phyloP scores from a whole-genome alignment of 1,140 invertebrate species.

The Scaptomyza graminum region DNA sequence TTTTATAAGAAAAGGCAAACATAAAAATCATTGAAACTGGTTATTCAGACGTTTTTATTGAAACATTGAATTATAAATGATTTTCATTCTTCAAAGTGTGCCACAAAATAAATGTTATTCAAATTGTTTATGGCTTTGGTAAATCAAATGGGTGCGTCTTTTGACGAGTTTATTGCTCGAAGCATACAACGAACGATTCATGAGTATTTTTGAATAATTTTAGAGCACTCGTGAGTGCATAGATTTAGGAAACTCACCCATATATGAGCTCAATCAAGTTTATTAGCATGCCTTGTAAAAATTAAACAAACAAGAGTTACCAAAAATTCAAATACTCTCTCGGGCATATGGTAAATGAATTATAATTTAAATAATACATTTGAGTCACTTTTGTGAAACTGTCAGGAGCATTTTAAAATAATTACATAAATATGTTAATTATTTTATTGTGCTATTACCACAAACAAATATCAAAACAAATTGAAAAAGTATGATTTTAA shows the following conservation, averaged over 20 bases:
- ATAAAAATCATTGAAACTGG: constrained; percentile 1
- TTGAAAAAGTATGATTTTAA: too few species aligned
- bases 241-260: constrained; percentile 29
- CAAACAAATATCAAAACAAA: too few species aligned
- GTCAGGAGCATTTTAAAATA: too few species aligned
- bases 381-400: too few species aligned
- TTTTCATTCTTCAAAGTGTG: constrained; percentile 13
- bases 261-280: constrained; percentile 12
- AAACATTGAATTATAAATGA: constrained; percentile 14
- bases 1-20: too few species aligned
- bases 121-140: constrained; percentile 22
- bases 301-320: not conserved
- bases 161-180: constrained; percentile 1
- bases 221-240: constrained; percentile 22
- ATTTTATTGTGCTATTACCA: too few species aligned
- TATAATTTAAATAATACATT: too few species aligned
- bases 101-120: constrained; percentile 16
- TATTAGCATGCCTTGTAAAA: constrained; percentile 18
- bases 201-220: constrained; percentile 16
- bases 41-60: constrained; percentile 15
- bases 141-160: constrained; percentile 21
- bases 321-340: not conserved
- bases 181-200: constrained; percentile 8
- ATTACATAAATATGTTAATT: too few species aligned
- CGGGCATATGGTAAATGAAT: too few species aligned